Base-by-base conservation (phyloP, 2,888 invertebrate species). In the Leucophenga montana region DNA sequence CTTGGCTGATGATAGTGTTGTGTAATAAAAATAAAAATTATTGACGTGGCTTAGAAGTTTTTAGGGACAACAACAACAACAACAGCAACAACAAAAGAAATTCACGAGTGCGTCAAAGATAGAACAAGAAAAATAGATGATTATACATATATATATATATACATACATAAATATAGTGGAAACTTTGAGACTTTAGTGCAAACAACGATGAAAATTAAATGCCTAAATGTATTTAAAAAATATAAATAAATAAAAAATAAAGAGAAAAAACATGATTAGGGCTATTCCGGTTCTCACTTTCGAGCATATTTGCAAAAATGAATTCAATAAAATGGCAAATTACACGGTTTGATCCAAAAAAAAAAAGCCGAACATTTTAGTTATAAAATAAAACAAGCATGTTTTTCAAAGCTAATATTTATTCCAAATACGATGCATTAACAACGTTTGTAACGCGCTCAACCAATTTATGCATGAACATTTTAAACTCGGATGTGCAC, bases 181-280 rank as follows among this genome's bases (percentile, higher is more conserved):
- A 64, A 62, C 64, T 56, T 68, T 68, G 64, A 68, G 68, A 68
- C 68, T 67, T 66, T 68, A 68, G 68, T 53, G 46, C 68, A 64
- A 64, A 68, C 68, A 68, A 59, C 69, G 65, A 73, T 56, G 54
- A 44, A 44, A 53, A 62, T 46, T 9, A 62, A 44, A 44, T 44
- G 16, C 44, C 3, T 27, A n/a, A n/a, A 27, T 27, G 27, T 27
- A 3, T 27, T 27, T 66, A 57, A 72, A 59, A 69, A 69, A 64
- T 67, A 66, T 27, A 65, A 75, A 31, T 44, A 31, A 50, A 74
- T 74, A 69, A 44, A 66, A 71, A 33, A 54, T 62, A 61, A 44
- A 20, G 61, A 22, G 50, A n/a, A 44, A 61, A 65, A 66, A 72
- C 69, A 73, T 77, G 20, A 67, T n/a, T n/a, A n/a, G n/a, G n/a